Base-by-base conservation (phyloP, 2,113 vertebrate species). In the Vicugna pacos region DNA sequence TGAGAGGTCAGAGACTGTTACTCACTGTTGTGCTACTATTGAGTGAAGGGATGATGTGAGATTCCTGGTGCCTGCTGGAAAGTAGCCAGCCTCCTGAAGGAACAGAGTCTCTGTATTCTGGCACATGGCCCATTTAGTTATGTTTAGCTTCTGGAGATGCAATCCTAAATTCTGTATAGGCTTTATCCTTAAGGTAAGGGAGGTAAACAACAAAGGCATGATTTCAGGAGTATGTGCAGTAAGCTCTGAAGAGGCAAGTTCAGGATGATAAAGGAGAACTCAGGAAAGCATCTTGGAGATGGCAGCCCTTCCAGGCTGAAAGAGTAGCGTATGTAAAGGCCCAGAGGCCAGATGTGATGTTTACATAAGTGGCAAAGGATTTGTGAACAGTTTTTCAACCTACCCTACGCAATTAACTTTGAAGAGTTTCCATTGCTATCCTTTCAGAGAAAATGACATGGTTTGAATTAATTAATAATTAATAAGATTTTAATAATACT, bases 401-500 rank as follows among this genome's bases (percentile, higher is more conserved):
- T 46, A 54, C n/a, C 8, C 22, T 64, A 79, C 46, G 46, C 56
- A 58, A 38, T 58, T 73, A 58, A 72, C 15, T 85, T 85, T 48
- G 73, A 79, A 85, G 64, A 48, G 14, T 93, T 85, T 48, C 26
- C 60, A 26, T 65, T 65, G 48, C 30, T 80, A 35, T 38, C 52
- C 48, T 91, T 84, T 90, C 50, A 81, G 56, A 93, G 48, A 80
- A 50, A 52, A 16, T 91, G 56, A 38, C 15, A 26, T 93, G 58
- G 17, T 80, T 50, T 86, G 65, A 67, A 91, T 50, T 85, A 85
- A 48, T 95, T 79, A 67, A 72, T 58, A 65, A 42, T 50, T 90
- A 87, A n/a, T 56, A 50, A 91, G 58, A 76, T 89, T 35, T 93
- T 90, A 84, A 69, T 95, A 80, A 20, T 79, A 56, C 2, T 90